These are phyloP conservation scores for Callipepla squamata DNA, from an alignment of 2,113 vertebrate species.

Conservation along the genomic window DNA sequence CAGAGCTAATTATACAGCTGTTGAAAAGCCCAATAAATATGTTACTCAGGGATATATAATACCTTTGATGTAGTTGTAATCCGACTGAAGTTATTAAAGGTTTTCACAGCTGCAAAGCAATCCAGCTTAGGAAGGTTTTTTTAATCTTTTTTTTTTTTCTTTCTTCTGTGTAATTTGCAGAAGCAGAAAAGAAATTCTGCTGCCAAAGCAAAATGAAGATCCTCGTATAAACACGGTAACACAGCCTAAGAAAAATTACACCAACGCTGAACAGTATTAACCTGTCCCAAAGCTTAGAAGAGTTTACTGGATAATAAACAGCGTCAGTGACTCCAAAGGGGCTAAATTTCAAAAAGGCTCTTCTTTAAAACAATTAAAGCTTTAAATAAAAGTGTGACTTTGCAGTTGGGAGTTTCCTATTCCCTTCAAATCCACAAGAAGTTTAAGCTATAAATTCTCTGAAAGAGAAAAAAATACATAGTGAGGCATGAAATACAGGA, in stretches of 20 bases:
- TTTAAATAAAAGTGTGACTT: conserved; percentile 66
- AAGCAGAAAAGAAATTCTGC: conserved; percentile 68
- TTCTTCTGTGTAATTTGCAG: conserved; percentile 32
- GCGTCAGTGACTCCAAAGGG: conserved; percentile 28
- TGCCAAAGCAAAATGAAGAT: conserved; percentile 71
- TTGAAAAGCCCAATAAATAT: conserved; percentile 75
- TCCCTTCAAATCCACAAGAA: conserved; percentile 30
- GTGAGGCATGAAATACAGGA: conserved; percentile 18
- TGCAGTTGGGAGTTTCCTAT: conserved; percentile 33
- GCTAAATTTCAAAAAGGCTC: conserved; percentile 31
- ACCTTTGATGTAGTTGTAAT: conserved; percentile 79
- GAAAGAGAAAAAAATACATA: conserved; percentile 13
- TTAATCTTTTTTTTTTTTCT: background rate
- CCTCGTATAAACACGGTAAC: conserved; percentile 42
- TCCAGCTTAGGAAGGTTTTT: conserved; percentile 56
- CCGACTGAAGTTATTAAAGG: conserved; percentile 76
- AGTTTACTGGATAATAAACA: conserved; percentile 63
- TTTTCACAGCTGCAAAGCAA: conserved; percentile 76
- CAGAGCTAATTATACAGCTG: conserved; percentile 76
- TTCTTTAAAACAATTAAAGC: conserved; percentile 67
- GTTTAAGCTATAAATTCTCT: conserved; percentile 33
- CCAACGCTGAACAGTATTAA: conserved; percentile 56
- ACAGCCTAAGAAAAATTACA: conserved; percentile 58
- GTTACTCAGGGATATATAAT: conserved; percentile 78
- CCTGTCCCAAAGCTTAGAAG: conserved; percentile 60